Evolutionary conservation across 2,888 invertebrate species (phyloP), one percentile per base, ranked within the genome.

Genomic region (Willowsia nigromaculata): DNA sequence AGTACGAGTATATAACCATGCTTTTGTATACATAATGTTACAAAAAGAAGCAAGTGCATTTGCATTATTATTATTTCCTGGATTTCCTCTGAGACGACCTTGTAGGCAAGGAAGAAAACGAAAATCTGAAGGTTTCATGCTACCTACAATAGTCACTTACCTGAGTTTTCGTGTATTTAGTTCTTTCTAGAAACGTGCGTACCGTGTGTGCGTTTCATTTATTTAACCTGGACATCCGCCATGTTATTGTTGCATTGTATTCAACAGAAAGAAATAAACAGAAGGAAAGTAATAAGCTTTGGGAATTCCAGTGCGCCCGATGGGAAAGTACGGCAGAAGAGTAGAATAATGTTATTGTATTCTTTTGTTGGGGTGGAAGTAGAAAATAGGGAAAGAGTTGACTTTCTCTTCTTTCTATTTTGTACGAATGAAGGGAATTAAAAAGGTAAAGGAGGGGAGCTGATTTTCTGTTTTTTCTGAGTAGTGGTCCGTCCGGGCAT

Each of bases 231-330:
- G 50, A 76, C 76, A 78, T 74, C 7, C 74, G 37, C 6, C 18
- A n/a, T 25, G 68, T 68, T 37, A 15, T 50, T 43, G 43, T n/a
- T 76, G 76, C 9, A 74, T 74, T 74, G 40, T 71, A 71, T 40
- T 40, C 22, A 5, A 47, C 11, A 47, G 37, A 11, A 59, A 56
- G 40, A 80, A 80, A 56, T 22, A 56, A 53, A 37, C 56, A 56
- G 37, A 62, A 65, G 18, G 40, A 81, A 83, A 83, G 68, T 83
- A 83, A 83, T 83, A 83, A 83, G 68, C 68, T 68, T 62, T 83
- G 83, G 83, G 83, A 83, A 83, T 81, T 81, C 80, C 5, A 30
- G 33, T 68, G 50, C 22, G 68, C 37, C 83, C 22, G 37, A 15
- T 47, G 68, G 83, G 68, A 68, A 68, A 25, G 50, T 68, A n/a